Percentiles rank a stretch among this genome's conserved stretches.
Evolutionary conservation across 1,140 invertebrate genomes (phyloP).

Genomic region (Zaprionus capensis): DNA sequence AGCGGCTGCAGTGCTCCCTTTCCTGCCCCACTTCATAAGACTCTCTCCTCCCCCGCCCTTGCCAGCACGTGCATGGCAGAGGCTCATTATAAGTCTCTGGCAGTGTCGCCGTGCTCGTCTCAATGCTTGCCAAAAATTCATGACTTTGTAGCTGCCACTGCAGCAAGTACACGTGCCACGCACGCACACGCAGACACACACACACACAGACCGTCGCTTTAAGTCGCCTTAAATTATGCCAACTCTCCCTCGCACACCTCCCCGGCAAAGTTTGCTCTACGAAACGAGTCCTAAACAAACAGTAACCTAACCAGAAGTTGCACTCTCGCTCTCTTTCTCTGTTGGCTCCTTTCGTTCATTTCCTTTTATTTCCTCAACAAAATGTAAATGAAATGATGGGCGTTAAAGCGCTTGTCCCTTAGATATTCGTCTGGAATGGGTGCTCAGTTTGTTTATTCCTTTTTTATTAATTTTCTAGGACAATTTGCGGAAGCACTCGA

Average conservation of each 20-base stretch:
- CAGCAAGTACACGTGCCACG: slow-evolving; percentile 10
- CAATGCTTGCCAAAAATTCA: slow-evolving; percentile 38
- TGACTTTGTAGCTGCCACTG: slow-evolving; percentile 24
- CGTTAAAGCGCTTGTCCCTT: slow-evolving; percentile 37
- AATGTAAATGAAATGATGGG: slow-evolving; percentile 58
- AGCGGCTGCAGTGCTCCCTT: slow-evolving; percentile 3
- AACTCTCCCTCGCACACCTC: not conserved
- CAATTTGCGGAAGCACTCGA: slow-evolving; percentile 11
- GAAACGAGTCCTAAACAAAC: slow-evolving; percentile 34
- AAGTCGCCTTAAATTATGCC: slow-evolving; percentile 18
- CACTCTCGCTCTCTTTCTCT: not conserved
- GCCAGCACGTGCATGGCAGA: slow-evolving; percentile 26
- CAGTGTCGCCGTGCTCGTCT: slow-evolving; percentile 27
- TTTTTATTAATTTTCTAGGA: slow-evolving; percentile 10
- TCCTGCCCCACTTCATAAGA: not conserved
- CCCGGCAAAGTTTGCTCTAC: not conserved
- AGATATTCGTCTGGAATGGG: slow-evolving; percentile 2
- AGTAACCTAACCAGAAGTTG: not conserved
- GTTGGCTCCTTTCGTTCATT: slow-evolving; percentile 32
- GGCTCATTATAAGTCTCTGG: slow-evolving; percentile 37
- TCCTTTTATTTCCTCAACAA: slow-evolving; percentile 64
- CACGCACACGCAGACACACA: slow-evolving; percentile 4
- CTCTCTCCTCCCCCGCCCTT: not conserved
- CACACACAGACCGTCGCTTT: slow-evolving; percentile 17
- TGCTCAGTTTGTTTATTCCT: slow-evolving; percentile 35